A percentile compares a stretch with the other conserved stretches of the same genome.
Evolutionary conservation across 2,888 invertebrate genomes (phyloP).

Genomic region (Amorpha juglandis): DNA sequence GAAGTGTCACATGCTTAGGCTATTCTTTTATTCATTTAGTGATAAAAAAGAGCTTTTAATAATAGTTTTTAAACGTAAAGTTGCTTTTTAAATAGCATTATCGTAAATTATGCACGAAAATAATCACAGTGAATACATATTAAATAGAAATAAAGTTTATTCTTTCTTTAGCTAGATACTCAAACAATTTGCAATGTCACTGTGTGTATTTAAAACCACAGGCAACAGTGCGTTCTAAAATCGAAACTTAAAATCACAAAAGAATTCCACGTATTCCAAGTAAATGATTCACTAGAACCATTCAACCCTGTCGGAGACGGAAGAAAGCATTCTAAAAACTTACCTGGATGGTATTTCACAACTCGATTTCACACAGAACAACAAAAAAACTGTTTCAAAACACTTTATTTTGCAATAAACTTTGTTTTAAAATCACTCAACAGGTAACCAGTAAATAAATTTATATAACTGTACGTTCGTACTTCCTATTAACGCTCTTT

Average conservation of each 20-base stretch:
- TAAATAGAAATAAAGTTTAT: neutral
- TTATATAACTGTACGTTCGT: constrained; percentile 33
- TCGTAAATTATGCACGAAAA: neutral
- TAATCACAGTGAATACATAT: neutral
- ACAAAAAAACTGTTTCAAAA: constrained; percentile 48
- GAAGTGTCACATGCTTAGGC: no score
- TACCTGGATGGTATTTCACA: constrained; percentile 54
- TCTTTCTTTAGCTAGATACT: neutral
- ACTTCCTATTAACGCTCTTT: constrained; percentile 21
- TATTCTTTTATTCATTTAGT: no score
- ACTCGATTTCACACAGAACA: constrained; percentile 61
- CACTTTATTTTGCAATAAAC: constrained; percentile 48
- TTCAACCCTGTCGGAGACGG: constrained; percentile 48
- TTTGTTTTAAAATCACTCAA: constrained; percentile 26
- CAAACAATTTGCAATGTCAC: neutral
- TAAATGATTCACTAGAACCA: constrained; percentile 35
- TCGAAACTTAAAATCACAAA: constrained; percentile 24
- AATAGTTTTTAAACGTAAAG: no score
- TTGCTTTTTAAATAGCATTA: no score
- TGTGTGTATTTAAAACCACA: neutral
- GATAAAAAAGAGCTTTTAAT: no score
- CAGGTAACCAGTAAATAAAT: constrained; percentile 29
- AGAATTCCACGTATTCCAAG: constrained; percentile 25
- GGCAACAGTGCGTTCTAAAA: neutral
- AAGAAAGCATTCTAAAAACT: constrained; percentile 52